Percentiles rank a stretch among this genome's conserved stretches.
Conservation (phyloP, 1,140 invertebrate genomes). For the Danaus melanippus region DNA sequence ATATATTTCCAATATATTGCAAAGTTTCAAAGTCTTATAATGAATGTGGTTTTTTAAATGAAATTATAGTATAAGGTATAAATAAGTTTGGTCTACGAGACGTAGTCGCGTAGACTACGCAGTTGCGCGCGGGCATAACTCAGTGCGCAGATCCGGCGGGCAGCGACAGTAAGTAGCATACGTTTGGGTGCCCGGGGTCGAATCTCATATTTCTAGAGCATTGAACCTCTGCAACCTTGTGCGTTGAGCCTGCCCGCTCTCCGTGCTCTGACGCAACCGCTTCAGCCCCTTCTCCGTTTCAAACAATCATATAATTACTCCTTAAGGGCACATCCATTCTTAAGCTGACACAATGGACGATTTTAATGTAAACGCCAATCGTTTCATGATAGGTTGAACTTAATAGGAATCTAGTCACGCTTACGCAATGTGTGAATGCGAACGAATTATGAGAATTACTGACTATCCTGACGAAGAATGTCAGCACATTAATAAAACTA, state of each 20-base stretch:
- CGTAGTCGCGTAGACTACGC: conserved; percentile 40
- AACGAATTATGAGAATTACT: too few relatives aligned
- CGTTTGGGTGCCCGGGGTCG: conserved; percentile 52
- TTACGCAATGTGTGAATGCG: conserved; percentile 30
- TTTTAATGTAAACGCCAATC: conserved; percentile 44
- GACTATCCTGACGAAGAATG: too few relatives aligned
- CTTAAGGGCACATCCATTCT: conserved; percentile 61
- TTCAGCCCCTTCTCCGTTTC: conserved; percentile 62
- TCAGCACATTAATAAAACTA: too few relatives aligned
- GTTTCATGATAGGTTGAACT: conserved; percentile 55
- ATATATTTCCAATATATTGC: too few relatives aligned
- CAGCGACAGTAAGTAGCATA: conserved; percentile 16
- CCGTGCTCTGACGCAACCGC: conserved; percentile 59
- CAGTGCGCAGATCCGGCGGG: conserved; percentile 19
- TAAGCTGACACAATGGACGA: conserved; percentile 42
- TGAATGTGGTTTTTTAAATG: too few relatives aligned
- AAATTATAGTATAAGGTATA: too few relatives aligned
- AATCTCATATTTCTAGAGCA: conserved; percentile 68
- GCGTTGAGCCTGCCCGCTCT: conserved; percentile 67
- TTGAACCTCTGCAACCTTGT: conserved; percentile 71
- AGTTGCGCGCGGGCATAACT: conserved; percentile 9
- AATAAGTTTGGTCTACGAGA: conserved; percentile 30
- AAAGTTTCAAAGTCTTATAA: too few relatives aligned
- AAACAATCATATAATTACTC: conserved; percentile 59
- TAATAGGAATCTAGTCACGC: conserved; percentile 35